Evolutionary conservation across 1,140 invertebrate genomes (phyloP).

Genomic region (Myzus persicae): DNA sequence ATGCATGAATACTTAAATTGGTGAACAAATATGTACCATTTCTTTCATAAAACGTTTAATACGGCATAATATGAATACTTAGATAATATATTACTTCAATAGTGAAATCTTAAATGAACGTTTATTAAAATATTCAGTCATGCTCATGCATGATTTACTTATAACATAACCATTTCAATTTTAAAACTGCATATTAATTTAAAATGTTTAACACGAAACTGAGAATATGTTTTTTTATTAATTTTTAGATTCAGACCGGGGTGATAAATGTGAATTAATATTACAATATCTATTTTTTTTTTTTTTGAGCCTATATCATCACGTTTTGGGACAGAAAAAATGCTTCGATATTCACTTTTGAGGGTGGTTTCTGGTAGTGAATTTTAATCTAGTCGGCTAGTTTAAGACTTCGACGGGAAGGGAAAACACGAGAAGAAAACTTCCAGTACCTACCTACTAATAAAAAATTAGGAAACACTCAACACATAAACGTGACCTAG

Average conservation of each 20-base stretch:
- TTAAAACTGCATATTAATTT: not conserved
- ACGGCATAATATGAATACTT: not conserved
- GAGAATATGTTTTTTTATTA: not conserved
- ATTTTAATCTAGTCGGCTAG: too few relatives aligned
- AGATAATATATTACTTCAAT: too few relatives aligned
- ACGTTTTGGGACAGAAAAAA: too few relatives aligned
- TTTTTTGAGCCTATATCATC: too few relatives aligned
- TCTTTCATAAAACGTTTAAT: not conserved
- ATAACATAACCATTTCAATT: not conserved
- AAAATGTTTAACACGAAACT: not conserved
- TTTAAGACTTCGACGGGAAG: too few relatives aligned
- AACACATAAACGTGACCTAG: not conserved
- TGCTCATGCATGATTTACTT: not conserved
- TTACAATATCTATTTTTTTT: not conserved
- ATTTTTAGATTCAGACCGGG: not conserved
- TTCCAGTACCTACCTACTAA: not conserved
- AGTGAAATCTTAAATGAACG: not conserved
- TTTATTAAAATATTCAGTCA: not conserved
- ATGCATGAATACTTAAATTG: not conserved
- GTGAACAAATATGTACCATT: not conserved
- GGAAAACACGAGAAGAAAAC: too few relatives aligned
- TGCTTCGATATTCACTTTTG: too few relatives aligned
- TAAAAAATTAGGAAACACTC: not conserved
- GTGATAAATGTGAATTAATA: not conserved
- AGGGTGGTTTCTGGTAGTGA: too few relatives aligned